Evolutionary conservation across 2,888 invertebrate species (phyloP), one percentile per base, ranked within the genome.

Genomic region (Notodonta ziczac): DNA sequence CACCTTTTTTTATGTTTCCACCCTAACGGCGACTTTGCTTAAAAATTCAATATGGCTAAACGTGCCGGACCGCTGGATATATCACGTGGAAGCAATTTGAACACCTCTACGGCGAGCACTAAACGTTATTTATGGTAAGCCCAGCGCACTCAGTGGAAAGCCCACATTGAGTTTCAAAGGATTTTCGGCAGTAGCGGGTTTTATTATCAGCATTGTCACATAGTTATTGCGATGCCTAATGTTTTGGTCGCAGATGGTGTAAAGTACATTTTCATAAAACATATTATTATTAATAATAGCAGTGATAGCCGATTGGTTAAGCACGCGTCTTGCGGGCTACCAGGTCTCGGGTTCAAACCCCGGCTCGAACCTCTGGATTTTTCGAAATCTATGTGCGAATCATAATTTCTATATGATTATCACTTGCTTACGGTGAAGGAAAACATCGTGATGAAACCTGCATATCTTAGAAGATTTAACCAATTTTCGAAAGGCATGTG

Each of bases 51-150:
- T 90, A 91, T 87, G 85, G 86, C 83, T 87, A 86, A 88, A 86
- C 81, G 86, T 88, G 88, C 85, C 83, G 85, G 81, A 76, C 84
- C 82, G 82, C 70, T 76, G 86, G 86, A 90, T 90, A 89, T 91
- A 91, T 91, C 89, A 90, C 90, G 88, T 85, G 88, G 83, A 90
- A 91, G 91, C 91, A 91, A 91, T 91, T 91, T 90, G 88, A 89
- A 85, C 91, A 91, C 91, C 90, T 91, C 88, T 88, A 86, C 76
- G 81, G 81, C 77, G 81, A 81, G 87, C 87, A 90, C 86, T 92
- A 91, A 91, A 90, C 85, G 89, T 91, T 92, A 92, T 92, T 92
- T 91, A 92, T 91, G 89, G 87, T 89, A 88, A 91, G 89, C 90
- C 80, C 74, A 76, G 80, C 79, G 84, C 87, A 89, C 89, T 90